phyloP scores from a whole-genome alignment of 2,113 vertebrate species.

The Lichenostomus cassidix region DNA sequence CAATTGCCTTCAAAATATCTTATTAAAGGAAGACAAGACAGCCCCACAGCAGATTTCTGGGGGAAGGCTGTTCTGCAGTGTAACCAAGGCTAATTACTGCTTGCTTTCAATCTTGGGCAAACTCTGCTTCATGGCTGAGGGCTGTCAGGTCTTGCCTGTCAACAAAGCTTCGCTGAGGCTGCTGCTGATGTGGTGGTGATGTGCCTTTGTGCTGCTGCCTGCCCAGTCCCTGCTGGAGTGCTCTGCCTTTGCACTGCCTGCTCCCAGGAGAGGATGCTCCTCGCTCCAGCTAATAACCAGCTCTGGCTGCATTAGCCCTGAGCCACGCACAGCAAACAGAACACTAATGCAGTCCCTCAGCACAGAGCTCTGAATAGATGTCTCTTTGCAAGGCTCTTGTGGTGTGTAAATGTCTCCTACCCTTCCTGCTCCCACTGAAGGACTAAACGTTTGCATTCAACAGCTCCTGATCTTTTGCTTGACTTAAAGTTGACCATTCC shows the following conservation, averaged over 20 bases:
- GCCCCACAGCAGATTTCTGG: not conserved
- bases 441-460: not conserved
- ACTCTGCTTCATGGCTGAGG: accelerated
- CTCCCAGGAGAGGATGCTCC: not conserved
- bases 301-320: not conserved
- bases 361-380: not conserved
- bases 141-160: not conserved
- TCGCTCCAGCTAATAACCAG: not conserved
- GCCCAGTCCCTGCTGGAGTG: not conserved
- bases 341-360: not conserved
- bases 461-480: not conserved
- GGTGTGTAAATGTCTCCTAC: not conserved
- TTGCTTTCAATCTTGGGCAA: not conserved
- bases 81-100: not conserved
- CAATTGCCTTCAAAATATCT: not conserved
- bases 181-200: accelerated
- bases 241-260: not conserved
- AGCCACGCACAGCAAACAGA: not conserved
- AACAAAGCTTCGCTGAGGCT: not conserved
- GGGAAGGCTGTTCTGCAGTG: not conserved
- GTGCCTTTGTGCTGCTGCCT: not conserved
- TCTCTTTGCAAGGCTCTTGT: not conserved
- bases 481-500: not conserved
- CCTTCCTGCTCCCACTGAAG: not conserved
- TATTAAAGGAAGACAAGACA: not conserved